Conservation (phyloP, 1,140 invertebrate genomes). For the Neocloeon triangulifer region DNA sequence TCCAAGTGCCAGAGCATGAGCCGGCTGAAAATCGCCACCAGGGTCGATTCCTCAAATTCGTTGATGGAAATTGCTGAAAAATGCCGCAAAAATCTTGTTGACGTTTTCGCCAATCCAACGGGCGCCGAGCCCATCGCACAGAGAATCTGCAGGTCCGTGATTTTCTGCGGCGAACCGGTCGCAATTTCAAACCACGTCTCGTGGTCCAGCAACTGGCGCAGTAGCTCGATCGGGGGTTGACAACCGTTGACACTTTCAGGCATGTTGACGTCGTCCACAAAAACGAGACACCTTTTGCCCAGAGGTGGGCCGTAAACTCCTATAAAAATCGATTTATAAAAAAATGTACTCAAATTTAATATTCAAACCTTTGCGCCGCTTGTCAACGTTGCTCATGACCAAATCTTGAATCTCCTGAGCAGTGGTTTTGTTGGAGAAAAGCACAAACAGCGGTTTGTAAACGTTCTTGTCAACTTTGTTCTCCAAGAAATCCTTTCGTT, state of each 20-base stretch:
- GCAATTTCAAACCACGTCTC: slow-evolving; percentile 79
- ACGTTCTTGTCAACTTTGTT: slow-evolving; percentile 56
- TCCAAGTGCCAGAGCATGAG: slow-evolving; percentile 90
- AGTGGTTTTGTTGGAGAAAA: slow-evolving; percentile 83
- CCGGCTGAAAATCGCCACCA: slow-evolving; percentile 69
- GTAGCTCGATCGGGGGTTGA: slow-evolving; percentile 75
- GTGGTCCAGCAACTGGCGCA: slow-evolving; percentile 78
- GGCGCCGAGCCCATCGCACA: slow-evolving; percentile 69
- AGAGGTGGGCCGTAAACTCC: slow-evolving; percentile 79
- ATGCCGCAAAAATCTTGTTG: slow-evolving; percentile 70
- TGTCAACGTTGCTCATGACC: slow-evolving; percentile 87
- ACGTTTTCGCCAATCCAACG: slow-evolving; percentile 61
- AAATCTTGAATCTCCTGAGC: slow-evolving; percentile 88
- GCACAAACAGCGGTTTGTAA: slow-evolving; percentile 70
- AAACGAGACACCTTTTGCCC: slow-evolving; percentile 71
- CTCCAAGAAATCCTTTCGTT: slow-evolving; percentile 62
- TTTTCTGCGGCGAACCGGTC: slow-evolving; percentile 56
- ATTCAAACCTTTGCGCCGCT: slow-evolving; percentile 50
- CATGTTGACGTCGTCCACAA: slow-evolving; percentile 90
- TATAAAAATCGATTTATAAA: slow-evolving; percentile 7
- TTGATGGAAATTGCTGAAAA: slow-evolving; percentile 78
- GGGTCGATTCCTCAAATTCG: slow-evolving; percentile 67
- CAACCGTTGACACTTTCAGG: slow-evolving; percentile 66
- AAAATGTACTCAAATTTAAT: slow-evolving; percentile 1
- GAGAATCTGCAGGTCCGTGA: slow-evolving; percentile 66